These are phyloP conservation scores for Carassius carassius DNA, from an alignment of 2,113 vertebrate species.

Conservation along the genomic window DNA sequence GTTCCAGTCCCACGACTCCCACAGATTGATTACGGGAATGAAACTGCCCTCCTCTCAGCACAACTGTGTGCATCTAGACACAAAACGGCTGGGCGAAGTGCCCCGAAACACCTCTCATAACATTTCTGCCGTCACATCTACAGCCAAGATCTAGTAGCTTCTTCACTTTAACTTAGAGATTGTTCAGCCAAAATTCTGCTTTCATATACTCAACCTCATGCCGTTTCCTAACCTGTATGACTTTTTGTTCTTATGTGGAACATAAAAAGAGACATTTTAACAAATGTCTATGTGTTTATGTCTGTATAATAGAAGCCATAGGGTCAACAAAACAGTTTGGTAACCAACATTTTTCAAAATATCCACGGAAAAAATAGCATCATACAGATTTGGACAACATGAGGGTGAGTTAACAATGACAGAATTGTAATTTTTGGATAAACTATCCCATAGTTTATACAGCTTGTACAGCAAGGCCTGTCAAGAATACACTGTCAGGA, in stretches of 20 bases:
- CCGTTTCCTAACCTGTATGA: background rate
- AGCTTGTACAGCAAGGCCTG: background rate
- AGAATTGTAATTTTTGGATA: background rate
- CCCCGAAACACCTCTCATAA: constrained; percentile 32
- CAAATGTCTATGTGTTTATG: no score
- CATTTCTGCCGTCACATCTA: constrained; percentile 4
- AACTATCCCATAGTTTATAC: background rate
- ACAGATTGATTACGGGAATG: constrained; percentile 65
- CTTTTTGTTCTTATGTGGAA: background rate
- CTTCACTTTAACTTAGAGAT: background rate
- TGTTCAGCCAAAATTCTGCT: background rate
- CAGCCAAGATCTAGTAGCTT: constrained; percentile 5
- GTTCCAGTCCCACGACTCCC: constrained; percentile 73
- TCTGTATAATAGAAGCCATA: background rate
- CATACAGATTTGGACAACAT: background rate
- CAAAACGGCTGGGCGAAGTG: constrained; percentile 5
- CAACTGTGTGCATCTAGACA: constrained; percentile 17
- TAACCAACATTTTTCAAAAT: background rate
- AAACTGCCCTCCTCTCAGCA: constrained; percentile 57
- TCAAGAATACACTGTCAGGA: background rate
- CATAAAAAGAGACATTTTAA: no score
- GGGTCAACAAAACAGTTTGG: background rate
- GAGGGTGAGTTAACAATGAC: background rate
- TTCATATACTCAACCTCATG: no score
- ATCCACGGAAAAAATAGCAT: background rate